Base-by-base conservation (phyloP, 2,888 invertebrate species). In the Ptycholaimellus sp. region DNA sequence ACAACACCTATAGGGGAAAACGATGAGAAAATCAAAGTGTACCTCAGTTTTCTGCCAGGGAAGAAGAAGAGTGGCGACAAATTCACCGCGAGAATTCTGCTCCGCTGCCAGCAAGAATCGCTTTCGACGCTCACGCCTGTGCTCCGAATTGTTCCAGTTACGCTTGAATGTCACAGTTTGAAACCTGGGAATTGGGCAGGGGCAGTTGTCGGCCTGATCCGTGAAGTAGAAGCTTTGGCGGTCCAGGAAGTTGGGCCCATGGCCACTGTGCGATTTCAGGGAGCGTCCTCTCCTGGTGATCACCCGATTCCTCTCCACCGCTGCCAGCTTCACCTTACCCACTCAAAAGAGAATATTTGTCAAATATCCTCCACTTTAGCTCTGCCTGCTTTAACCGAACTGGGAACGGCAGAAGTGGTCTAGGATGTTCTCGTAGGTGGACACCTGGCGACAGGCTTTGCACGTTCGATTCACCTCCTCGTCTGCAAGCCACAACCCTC, bases 361-460 rank as follows among this genome's bases (percentile, higher is more conserved):
- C 9, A 34, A 14, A 37, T 11, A 34, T 36, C 7, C 35, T 9
- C 18, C 7, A 19, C 7, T 37, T 36, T 39, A 13, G 13, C 9
- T 14, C 13, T 13, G 29, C 13, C 6, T 13, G 44, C 63, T 56
- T 54, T n/a, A n/a, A 69, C 69, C 69, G 44, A 66, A 61, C 37
- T 63, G 60, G 14, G 68, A 61, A 38, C 66, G 53, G 47, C 69
- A 69, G 49, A 62, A 70, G 49, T 68, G 65, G 52, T 71, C 69
- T 42, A 71, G 58, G 40, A 71, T 64, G 46, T 69, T 69, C 53
- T 71, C 70, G 48, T 66, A 68, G 3, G 70, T 70, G 39, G 63
- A 61, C 2, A 66, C 66, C 46, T 69, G 68, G 38, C 61, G 61
- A 53, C 70, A 70, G 5, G 66, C 61, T 25, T 59, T 56, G 48